Percentiles rank a stretch among this genome's conserved stretches.
Conservation (phyloP, 2,797 vertebrate genomes). For the Mionectes olivaceus region DNA sequence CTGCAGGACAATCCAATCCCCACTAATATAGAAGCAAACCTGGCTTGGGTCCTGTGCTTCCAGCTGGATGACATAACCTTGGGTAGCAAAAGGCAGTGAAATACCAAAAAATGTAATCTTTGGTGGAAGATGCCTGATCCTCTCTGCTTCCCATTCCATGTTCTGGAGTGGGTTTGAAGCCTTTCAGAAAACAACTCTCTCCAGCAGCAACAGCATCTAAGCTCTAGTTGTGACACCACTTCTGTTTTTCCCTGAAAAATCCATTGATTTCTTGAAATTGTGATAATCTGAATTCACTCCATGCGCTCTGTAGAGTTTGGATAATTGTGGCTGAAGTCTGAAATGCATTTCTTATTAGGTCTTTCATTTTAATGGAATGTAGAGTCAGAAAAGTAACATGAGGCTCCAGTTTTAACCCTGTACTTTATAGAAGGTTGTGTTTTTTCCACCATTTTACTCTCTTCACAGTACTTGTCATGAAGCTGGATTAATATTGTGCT, state of each 20-base stretch:
- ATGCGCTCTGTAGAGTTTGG: neutral
- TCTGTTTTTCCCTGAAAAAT: neutral
- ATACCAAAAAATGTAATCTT: neutral
- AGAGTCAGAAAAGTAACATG: neutral
- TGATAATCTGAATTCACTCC: neutral
- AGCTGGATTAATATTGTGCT: neutral
- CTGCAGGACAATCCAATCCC: neutral
- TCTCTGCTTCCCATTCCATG: neutral
- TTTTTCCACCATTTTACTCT: neutral
- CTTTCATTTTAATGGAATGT: neutral
- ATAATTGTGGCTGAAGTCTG: conserved; percentile 10
- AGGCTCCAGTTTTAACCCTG: neutral
- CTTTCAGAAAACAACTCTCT: neutral
- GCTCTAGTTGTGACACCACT: neutral
- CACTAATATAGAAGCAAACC: accelerated
- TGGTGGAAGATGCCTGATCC: neutral
- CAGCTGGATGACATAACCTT: neutral
- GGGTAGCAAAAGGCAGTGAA: neutral
- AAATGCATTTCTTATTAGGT: conserved; percentile 30
- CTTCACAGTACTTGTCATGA: neutral
- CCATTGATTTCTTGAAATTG: neutral
- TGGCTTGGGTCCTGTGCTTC: neutral
- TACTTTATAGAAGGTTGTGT: neutral
- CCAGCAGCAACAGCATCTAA: neutral
- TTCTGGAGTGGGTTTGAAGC: neutral